Percentiles rank a stretch among this genome's conserved stretches.
These are phyloP conservation scores for Acropternis orthonyx DNA, from an alignment of 2,797 vertebrate genomes.

Conservation along the genomic window DNA sequence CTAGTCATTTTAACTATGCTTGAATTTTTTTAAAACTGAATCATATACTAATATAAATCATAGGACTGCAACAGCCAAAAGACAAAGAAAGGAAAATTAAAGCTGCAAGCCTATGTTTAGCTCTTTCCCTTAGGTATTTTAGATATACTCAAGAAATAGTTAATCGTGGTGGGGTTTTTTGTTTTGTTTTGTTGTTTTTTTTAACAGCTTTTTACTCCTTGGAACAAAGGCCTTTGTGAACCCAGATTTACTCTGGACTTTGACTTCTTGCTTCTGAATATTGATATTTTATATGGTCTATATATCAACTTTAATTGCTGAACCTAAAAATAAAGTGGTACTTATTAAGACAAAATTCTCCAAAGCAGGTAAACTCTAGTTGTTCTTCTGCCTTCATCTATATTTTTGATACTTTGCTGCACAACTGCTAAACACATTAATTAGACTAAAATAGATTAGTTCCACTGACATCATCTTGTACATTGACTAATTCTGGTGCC, in stretches of 20 bases:
- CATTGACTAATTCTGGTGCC: neutral
- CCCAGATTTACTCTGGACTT: neutral
- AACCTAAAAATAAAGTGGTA: neutral
- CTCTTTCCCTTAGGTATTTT: neutral
- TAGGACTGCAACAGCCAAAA: neutral
- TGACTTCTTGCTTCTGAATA: neutral
- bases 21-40: neutral
- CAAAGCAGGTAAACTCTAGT: neutral
- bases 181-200: neutral
- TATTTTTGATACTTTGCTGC: neutral
- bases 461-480: neutral
- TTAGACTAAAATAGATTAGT: conserved; percentile 10
- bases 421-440: neutral
- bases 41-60: neutral
- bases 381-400: neutral
- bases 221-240: neutral
- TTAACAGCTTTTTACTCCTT: neutral
- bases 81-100: neutral
- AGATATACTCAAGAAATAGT: neutral
- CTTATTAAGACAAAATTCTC: neutral
- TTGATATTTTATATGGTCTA: neutral
- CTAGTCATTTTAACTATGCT: neutral
- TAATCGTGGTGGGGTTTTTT: neutral
- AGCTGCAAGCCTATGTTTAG: neutral
- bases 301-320: neutral